Evolutionary conservation across 2,797 vertebrate species (phyloP), one percentile per base, ranked within the genome.

Genomic region (Melanotaenia maccullochi): DNA sequence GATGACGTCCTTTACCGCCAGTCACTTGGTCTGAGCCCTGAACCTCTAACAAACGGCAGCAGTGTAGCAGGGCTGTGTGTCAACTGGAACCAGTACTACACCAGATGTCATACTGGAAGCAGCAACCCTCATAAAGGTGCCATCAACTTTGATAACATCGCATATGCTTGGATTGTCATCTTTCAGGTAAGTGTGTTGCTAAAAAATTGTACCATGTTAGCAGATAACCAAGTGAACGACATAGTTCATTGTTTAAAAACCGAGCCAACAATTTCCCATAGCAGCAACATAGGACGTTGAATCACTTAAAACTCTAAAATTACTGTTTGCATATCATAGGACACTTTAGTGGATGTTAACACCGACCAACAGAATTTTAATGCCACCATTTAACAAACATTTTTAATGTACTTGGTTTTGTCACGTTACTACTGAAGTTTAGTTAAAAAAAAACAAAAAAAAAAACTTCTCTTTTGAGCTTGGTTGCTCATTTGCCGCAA

Each of bases 81-180:
- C 76, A 98, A 99, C 93, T 99, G 98, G 98, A 98, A 99, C 90
- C 96, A 94, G 58, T 99, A 99, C 73, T 99, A 99, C 90, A 99
- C 96, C 0, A 94, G 95, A 68, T 99, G 98, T 78, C 95, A 95
- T 18, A 97, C 98, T 0, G 97, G 97, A 38, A 92, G 94, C 0
- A 93, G 92, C 76, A 99, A 99, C 87, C 98, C 98, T 0, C 97
- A 99, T 93, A 99, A 99, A 83, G 97, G 97, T 0, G 97, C 98
- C 82, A 99, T 99, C 93, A 99, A 98, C 93, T 99, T 99, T 1
- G 98, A 99, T 94, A 99, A 99, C 89, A 99, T 99, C 0, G 98
- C 97, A 32, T 98, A 97, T 0, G 98, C 98, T 65, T 99, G 97
- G 98, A 99, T 99, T 1, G 98, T 99, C 71, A 99, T 99, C 87